Conservation (phyloP, 2,888 invertebrate species). For the Anagyrus pseudococci region DNA sequence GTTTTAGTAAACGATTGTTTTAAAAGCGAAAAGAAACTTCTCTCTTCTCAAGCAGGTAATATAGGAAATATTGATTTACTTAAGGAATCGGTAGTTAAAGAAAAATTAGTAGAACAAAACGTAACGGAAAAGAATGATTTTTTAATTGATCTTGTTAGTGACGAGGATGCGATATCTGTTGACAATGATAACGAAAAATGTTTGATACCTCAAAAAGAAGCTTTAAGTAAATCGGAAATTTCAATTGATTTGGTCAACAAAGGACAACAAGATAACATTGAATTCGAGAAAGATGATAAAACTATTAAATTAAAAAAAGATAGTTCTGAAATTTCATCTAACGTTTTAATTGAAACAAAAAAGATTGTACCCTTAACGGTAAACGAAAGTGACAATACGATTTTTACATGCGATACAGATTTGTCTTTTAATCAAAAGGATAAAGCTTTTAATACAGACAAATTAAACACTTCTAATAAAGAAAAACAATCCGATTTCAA, state of each 20-base stretch:
- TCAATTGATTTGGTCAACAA: background rate
- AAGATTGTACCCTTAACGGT: no score
- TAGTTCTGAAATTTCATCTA: background rate
- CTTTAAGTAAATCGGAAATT: background rate
- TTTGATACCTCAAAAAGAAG: background rate
- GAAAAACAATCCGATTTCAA: no score
- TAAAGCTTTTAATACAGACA: background rate
- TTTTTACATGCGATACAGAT: no score
- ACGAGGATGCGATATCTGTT: background rate
- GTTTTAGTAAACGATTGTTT: constrained; percentile 29
- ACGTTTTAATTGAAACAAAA: no score
- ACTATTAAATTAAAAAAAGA: background rate
- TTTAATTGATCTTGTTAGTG: background rate
- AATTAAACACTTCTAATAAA: background rate
- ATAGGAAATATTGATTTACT: background rate
- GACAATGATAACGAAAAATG: background rate
- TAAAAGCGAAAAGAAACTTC: constrained; percentile 2
- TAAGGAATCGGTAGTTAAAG: background rate
- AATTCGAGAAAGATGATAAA: background rate
- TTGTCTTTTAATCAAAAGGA: no score
- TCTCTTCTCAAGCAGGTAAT: background rate
- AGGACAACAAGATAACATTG: no score
- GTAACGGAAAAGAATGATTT: no score
- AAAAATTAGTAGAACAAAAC: no score
- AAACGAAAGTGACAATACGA: background rate